Evolutionary conservation across 2,888 invertebrate genomes (phyloP).

Genomic region (Tanaodytes sp.): DNA sequence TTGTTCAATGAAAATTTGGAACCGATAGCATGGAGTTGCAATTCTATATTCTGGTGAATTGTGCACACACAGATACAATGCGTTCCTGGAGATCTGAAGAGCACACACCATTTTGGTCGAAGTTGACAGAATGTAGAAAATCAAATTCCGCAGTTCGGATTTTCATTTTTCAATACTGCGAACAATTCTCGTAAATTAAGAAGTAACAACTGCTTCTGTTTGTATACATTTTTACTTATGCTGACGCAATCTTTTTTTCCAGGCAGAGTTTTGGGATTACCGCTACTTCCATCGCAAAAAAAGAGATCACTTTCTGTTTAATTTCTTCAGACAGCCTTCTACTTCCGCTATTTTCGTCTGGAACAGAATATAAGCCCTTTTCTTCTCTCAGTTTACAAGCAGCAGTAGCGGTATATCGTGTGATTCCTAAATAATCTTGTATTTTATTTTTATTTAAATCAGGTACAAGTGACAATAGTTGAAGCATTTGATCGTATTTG

Average conservation of each 20-base stretch:
- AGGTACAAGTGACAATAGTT: slow-evolving; percentile 11
- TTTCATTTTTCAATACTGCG: slow-evolving; percentile 12
- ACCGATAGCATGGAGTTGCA: slow-evolving; percentile 20
- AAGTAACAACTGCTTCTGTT: slow-evolving; percentile 25
- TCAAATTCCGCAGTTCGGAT: slow-evolving; percentile 8
- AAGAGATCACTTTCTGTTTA: slow-evolving; percentile 12
- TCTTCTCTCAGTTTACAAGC: slow-evolving; percentile 12
- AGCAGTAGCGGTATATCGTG: slow-evolving; percentile 16
- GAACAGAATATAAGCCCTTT: slow-evolving; percentile 14
- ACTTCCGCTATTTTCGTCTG: slow-evolving; percentile 10
- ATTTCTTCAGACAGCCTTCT: slow-evolving; percentile 12
- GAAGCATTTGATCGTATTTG: slow-evolving; percentile 12
- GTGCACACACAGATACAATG: slow-evolving; percentile 34
- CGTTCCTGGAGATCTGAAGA: slow-evolving; percentile 28
- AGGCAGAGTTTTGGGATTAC: slow-evolving; percentile 18
- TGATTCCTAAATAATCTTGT: slow-evolving; percentile 14
- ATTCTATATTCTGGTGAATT: slow-evolving; percentile 31
- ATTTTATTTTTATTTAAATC: slow-evolving; percentile 21
- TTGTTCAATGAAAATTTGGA: slow-evolving; percentile 6
- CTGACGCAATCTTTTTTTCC: slow-evolving; percentile 25
- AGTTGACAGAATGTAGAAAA: slow-evolving; percentile 28
- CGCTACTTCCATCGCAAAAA: slow-evolving; percentile 16
- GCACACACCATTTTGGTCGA: slow-evolving; percentile 31
- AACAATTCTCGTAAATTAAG: slow-evolving; percentile 28
- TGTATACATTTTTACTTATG: slow-evolving; percentile 18